These are phyloP conservation scores for Cercopithecus mitis DNA, from an alignment of 2,797 vertebrate species.

Conservation along the genomic window DNA sequence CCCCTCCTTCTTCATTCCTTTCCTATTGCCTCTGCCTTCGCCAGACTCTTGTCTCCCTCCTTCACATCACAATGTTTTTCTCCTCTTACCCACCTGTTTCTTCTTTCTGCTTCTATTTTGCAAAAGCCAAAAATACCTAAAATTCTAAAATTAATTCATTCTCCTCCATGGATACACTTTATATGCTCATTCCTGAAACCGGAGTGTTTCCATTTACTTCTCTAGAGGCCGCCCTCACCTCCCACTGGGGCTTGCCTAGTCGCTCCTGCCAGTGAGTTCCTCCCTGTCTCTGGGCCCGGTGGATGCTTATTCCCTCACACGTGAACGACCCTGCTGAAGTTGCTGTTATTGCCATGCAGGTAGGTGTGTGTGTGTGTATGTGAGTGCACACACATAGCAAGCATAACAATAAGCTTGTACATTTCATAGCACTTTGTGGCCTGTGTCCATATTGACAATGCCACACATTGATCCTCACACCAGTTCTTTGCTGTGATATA, in stretches of 20 bases:
- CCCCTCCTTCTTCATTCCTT: neutral
- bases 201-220: accelerated
- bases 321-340: accelerated
- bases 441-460: too few relatives aligned
- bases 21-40: neutral
- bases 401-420: accelerated
- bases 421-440: neutral
- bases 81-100: neutral
- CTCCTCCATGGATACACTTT: neutral
- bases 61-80: neutral
- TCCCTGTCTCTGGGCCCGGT: accelerated
- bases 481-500: neutral
- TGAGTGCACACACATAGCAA: neutral
- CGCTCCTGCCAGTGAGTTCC: too few relatives aligned
- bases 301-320: accelerated
- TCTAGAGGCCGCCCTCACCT: neutral
- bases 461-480: too few relatives aligned
- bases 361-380: accelerated
- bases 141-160: neutral
- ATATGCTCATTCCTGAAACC: neutral
- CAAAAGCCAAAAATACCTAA: neutral
- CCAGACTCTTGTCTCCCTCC: neutral
- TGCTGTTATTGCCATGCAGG: accelerated
- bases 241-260: neutral
- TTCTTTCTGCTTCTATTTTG: neutral